Evolutionary conservation across 2,797 vertebrate species (phyloP), one percentile per base, ranked within the genome.

Genomic region (Podarcis siculus): DNA sequence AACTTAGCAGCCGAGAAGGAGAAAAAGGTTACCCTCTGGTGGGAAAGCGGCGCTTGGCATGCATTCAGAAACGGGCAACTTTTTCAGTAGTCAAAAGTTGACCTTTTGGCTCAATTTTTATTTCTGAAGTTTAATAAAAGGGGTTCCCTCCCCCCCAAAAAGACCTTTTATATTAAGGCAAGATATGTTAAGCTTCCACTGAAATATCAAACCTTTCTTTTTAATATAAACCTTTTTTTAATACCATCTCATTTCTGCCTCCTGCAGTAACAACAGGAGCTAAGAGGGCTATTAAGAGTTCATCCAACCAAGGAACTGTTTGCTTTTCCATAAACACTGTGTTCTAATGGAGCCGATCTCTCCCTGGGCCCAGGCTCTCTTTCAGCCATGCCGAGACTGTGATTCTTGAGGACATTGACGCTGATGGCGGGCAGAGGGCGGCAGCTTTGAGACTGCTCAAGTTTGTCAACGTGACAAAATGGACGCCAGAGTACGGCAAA

Each of bases 381-480:
- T 87, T 90, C 81, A 90, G 85, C 39, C 67, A 13, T 15, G 80
- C 49, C 1, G 89, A 90, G 55, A 32, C 76, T 4, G 4, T 4
- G n/a, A 19, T 90, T 37, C 81, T 90, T 17, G 67, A 67, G 27
- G 75, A 87, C 6, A 6, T 67, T 9, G 81, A 90, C 3, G n/a
- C 85, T 0, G 89, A 87, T 32, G 81, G 85, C 2, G 89, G 89
- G 12, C 75, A 83, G 9, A 83, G 89, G 13, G 15, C 2, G 75
- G 49, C n/a, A 30, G 89, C 75, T 19, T 71, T 90, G 39, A 77
- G 55, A 17, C 10, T 90, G 17, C 75, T 90, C 10, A 90, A 90
- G 85, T 79, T 79, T 83, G 69, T 87, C 76, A 90, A 79, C 55
- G 37, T 3, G 39, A 86, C 76, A 12, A 73, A 58, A 66, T 90